These are phyloP conservation scores for Dynastes hyllus DNA, from an alignment of 2,888 invertebrate genomes.

Conservation along the genomic window DNA sequence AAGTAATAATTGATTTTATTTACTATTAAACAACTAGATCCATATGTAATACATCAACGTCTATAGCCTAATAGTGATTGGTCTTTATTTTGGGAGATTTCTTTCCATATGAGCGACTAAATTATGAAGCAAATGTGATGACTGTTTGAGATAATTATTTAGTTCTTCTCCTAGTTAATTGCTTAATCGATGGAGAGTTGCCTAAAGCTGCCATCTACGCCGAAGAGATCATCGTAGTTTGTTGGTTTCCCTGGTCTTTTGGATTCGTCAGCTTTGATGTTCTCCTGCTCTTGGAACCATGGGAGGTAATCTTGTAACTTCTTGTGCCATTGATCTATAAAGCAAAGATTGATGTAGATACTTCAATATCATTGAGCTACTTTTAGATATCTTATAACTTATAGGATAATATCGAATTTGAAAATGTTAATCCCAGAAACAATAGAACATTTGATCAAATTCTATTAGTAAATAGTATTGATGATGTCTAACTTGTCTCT, in stretches of 20 bases:
- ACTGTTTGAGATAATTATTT: background rate
- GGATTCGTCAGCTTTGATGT: slow-evolving; percentile 84
- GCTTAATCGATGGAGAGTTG: slow-evolving; percentile 86
- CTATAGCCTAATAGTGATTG: no score
- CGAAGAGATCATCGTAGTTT: slow-evolving; percentile 89
- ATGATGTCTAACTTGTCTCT: no score
- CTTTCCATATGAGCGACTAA: background rate
- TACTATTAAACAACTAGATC: no score
- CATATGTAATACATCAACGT: no score
- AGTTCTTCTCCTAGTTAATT: background rate
- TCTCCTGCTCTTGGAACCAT: slow-evolving; percentile 89
- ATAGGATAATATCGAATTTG: no score
- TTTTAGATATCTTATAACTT: no score
- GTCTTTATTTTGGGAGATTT: background rate
- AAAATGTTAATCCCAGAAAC: no score
- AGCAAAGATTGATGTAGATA: background rate
- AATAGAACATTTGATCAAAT: no score
- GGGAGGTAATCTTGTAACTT: slow-evolving; percentile 83
- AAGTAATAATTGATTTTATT: no score
- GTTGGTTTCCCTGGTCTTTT: slow-evolving; percentile 89
- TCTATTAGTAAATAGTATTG: no score
- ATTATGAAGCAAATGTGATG: background rate
- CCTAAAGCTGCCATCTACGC: slow-evolving; percentile 92
- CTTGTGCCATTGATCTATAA: slow-evolving; percentile 83
- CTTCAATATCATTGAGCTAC: no score